Evolutionary conservation across 2,113 vertebrate genomes (phyloP).

Genomic region (Mus musculus): GRCm39 chr2:144934501-144935000

Average conservation of each 20-base stretch:
- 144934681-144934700: not conserved
- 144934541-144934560: conserved; percentile 9
- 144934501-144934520: conserved; percentile 13
- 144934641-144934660: not conserved
- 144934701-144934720: not conserved
- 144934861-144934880: not conserved
- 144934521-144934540: not conserved
- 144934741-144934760: not conserved
- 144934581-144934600: not conserved
- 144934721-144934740: not conserved
- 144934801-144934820: not conserved
- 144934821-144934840: not conserved
- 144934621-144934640: not conserved
- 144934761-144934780: not conserved
- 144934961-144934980: not conserved
- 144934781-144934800: not conserved
- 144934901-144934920: not conserved
- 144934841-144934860: not conserved
- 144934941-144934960: not conserved
- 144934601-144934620: not conserved
- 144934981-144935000: not conserved
- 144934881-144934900: not conserved
- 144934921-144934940: not conserved
- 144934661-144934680: too few species aligned
- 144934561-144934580: not conserved